These are phyloP conservation scores for Rhyzopertha dominica DNA, from an alignment of 1,140 invertebrate species.

Conservation along the genomic window DNA sequence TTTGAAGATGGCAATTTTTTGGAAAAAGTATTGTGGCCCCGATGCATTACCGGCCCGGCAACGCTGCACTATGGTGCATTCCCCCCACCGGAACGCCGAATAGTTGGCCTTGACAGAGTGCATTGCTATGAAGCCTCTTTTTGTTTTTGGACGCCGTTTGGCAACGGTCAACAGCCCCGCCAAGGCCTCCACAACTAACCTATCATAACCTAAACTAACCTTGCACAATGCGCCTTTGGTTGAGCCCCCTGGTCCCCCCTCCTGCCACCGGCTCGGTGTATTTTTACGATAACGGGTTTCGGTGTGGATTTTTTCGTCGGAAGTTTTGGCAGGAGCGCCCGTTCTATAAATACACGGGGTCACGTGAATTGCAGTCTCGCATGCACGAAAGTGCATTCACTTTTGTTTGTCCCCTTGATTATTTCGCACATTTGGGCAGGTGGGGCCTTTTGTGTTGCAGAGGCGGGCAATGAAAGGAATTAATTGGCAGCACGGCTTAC, in stretches of 20 bases:
- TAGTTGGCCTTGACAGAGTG: conserved; percentile 46
- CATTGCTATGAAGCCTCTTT: conserved; percentile 44
- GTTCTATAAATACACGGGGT: conserved; percentile 16
- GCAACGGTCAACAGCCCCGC: conserved; percentile 45
- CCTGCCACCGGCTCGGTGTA: conserved; percentile 15
- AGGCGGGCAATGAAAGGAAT: no score
- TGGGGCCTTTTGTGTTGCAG: no score
- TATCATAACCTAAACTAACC: conserved; percentile 44
- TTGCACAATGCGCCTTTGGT: conserved; percentile 27
- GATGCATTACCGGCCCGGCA: no score
- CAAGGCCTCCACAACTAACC: conserved; percentile 40
- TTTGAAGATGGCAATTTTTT: no score
- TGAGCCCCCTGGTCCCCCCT: no score
- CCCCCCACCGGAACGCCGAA: conserved; percentile 36
- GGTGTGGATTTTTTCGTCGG: conserved; percentile 13
- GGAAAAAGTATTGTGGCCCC: no score
- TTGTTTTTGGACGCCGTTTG: conserved; percentile 45
- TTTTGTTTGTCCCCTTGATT: no score
- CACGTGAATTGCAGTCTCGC: conserved; percentile 13
- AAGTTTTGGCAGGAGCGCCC: conserved; percentile 15
- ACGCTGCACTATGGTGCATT: conserved; percentile 21
- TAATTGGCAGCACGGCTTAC: no score
- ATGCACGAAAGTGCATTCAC: conserved; percentile 4
- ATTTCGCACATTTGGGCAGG: no score
- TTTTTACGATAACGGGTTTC: conserved; percentile 23